Evolutionary conservation across 2,797 vertebrate genomes (phyloP).

Genomic region (Anableps anableps): DNA sequence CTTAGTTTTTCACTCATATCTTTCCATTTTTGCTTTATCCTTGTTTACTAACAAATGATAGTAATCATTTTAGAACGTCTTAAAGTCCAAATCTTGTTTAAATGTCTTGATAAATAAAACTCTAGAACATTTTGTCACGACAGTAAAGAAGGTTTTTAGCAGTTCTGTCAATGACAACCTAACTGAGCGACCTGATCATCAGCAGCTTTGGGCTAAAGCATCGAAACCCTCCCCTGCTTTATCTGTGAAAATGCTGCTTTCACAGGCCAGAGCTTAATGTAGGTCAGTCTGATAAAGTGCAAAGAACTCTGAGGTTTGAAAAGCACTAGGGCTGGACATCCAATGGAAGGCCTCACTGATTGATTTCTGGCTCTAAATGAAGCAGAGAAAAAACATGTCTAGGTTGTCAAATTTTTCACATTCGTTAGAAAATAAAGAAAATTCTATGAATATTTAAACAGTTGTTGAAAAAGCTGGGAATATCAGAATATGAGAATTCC

Average conservation of each 20-base stretch:
- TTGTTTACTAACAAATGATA: background rate
- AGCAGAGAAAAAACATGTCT: background rate
- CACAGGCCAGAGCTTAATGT: slow-evolving; percentile 54
- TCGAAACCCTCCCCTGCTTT: slow-evolving; percentile 23
- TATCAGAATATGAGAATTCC: background rate
- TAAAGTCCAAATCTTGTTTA: background rate
- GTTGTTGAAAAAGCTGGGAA: background rate
- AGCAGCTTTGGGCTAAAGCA: background rate
- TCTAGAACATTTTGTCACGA: background rate
- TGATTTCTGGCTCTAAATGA: background rate
- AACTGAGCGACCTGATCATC: background rate
- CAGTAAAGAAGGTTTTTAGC: background rate
- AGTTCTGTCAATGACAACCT: background rate
- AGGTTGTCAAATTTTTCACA: background rate
- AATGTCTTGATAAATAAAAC: background rate
- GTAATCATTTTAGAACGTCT: no score
- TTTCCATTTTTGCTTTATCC: background rate
- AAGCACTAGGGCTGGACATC: background rate
- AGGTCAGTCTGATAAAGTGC: slow-evolving; percentile 64
- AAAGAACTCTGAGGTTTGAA: slow-evolving; percentile 41
- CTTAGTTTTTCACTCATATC: no score
- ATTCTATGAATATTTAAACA: background rate
- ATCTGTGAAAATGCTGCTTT: slow-evolving; percentile 43
- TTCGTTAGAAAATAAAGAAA: background rate
- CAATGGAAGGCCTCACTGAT: background rate